Conservation (phyloP, 2,888 invertebrate genomes). For the Phortica okadai region DNA sequence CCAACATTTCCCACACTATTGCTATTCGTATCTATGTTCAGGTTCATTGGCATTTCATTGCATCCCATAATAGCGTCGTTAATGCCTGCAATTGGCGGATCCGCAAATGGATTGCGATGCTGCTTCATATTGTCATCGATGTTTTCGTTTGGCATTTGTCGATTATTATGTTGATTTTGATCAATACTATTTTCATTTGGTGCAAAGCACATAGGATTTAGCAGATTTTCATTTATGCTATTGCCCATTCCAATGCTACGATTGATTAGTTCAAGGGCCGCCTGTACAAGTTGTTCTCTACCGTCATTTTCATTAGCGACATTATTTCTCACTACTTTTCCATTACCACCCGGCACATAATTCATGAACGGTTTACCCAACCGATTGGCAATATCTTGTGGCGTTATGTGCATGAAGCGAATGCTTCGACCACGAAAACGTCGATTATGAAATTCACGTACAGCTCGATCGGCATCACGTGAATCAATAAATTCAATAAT, state of each 20-base stretch:
- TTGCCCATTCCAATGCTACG: background rate
- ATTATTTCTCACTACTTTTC: slow-evolving; percentile 28
- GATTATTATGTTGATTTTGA: background rate
- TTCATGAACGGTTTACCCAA: slow-evolving; percentile 73
- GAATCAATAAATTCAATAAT: slow-evolving; percentile 88
- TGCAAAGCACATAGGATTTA: background rate
- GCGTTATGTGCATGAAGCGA: slow-evolving; percentile 77
- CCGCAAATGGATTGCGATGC: slow-evolving; percentile 58
- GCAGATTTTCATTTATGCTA: background rate
- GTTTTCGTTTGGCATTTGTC: background rate
- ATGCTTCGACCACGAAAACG: slow-evolving; percentile 77
- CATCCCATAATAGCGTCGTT: background rate
- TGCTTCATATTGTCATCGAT: slow-evolving; percentile 42
- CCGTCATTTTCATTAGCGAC: slow-evolving; percentile 38
- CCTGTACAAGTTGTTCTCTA: slow-evolving; percentile 11
- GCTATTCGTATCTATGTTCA: background rate
- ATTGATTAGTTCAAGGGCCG: slow-evolving; percentile 23
- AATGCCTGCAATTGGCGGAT: slow-evolving; percentile 22
- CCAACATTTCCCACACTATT: background rate
- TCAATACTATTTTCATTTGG: background rate
- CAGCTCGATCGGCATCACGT: slow-evolving; percentile 81
- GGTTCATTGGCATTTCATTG: slow-evolving; percentile 46
- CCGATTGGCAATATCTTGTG: slow-evolving; percentile 80
- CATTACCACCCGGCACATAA: slow-evolving; percentile 67
- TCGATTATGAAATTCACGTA: slow-evolving; percentile 68